These are phyloP conservation scores for Drosophila meridionalis DNA, from an alignment of 2,888 invertebrate genomes.

Conservation along the genomic window DNA sequence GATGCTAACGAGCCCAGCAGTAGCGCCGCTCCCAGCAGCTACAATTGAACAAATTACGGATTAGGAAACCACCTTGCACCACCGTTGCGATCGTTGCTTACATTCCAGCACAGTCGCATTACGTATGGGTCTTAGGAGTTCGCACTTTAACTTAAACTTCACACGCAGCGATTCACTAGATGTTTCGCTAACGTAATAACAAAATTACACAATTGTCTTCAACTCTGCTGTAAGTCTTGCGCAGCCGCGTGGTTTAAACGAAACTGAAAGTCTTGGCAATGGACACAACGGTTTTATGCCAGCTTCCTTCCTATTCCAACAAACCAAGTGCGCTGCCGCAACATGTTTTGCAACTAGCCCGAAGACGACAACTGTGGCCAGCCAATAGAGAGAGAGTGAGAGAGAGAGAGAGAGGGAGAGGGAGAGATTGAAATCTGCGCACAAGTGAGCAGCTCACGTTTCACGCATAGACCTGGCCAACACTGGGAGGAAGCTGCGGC, in stretches of 20 bases:
- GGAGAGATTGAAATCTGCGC: constrained; percentile 58
- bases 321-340: constrained; percentile 46
- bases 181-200: constrained; percentile 7
- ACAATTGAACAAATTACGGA: constrained; percentile 12
- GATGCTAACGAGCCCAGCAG: constrained; percentile 42
- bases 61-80: constrained; percentile 8
- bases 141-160: constrained; percentile 28
- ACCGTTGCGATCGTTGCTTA: constrained; percentile 48
- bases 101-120: constrained; percentile 66
- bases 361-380: constrained; percentile 45
- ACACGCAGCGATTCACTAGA: constrained; percentile 17
- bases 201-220: constrained; percentile 8
- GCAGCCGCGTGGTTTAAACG: constrained; percentile 76
- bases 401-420: neutral
- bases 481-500: constrained; percentile 36
- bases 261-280: constrained; percentile 83
- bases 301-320: constrained; percentile 74
- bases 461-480: constrained; percentile 50
- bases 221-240: constrained; percentile 44
- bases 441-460: constrained; percentile 35
- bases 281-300: constrained; percentile 83
- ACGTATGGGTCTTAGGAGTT: constrained; percentile 26
- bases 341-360: constrained; percentile 75
- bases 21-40: constrained; percentile 66
- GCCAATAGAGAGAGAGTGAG: constrained; percentile 35